Conservation (phyloP, 1,140 invertebrate species). For the Trichogramma pretiosum region DNA sequence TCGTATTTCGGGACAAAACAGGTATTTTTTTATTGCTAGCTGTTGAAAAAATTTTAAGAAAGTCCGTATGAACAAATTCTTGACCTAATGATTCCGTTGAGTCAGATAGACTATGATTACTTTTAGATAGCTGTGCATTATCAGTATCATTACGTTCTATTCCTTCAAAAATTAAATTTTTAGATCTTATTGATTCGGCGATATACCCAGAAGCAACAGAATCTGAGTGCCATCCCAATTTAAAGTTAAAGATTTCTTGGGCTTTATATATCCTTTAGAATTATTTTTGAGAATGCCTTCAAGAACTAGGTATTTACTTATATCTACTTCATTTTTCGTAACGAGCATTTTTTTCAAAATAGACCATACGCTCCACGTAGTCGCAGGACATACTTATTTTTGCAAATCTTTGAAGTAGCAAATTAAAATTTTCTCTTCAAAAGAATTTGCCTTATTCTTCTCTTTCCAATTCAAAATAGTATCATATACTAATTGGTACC, state of each 20-base stretch:
- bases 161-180: too few relatives aligned
- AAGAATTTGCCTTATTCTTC: constrained; percentile 6
- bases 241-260: constrained; percentile 12
- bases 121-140: too few relatives aligned
- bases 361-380: constrained; percentile 9
- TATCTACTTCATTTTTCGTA: constrained; percentile 7
- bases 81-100: too few relatives aligned
- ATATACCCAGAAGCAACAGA: too few relatives aligned
- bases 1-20: too few relatives aligned
- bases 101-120: too few relatives aligned
- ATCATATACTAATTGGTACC: constrained; percentile 8
- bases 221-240: constrained; percentile 9
- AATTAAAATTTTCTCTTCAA: constrained; percentile 13
- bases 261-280: constrained; percentile 14
- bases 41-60: too few relatives aligned
- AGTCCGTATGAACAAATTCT: too few relatives aligned
- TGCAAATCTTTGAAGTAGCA: constrained; percentile 6
- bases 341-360: constrained; percentile 10
- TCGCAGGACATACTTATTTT: constrained; percentile 4
- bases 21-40: too few relatives aligned
- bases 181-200: too few relatives aligned
- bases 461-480: constrained; percentile 1
- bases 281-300: constrained; percentile 12
- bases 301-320: constrained; percentile 5
- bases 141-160: too few relatives aligned